Base-by-base conservation (phyloP, 2,888 invertebrate genomes). In the Drosophila macrospina region DNA sequence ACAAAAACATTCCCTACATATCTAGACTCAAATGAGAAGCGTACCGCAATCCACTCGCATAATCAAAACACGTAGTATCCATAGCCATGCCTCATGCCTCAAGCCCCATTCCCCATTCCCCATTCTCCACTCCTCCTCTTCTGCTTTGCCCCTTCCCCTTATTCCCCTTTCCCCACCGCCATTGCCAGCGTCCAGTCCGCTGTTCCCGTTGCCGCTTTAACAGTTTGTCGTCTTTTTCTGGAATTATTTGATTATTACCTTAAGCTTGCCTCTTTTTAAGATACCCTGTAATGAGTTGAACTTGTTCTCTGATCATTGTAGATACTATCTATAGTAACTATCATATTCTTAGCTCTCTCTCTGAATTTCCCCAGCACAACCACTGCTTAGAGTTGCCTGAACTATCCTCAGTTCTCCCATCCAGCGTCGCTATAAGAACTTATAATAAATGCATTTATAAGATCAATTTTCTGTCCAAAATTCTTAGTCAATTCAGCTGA, bases 41-140 rank as follows among this genome's bases (percentile, higher is more conserved):
- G 28, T 36, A 52, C 59, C 62, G 48, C 62, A 64, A 75, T 44
- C 55, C 64, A 83, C 61, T 82, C 72, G 65, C 47, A 65, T 50
- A 88, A 74, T 88, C 86, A 59, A 50, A 74, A 64, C 88, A 87
- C 88, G 82, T 82, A 85, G 67, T 48, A 45, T 47, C 37, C 30
- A 39, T 28, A 32, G 16, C 37, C 41, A 28, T 30, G 30, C 51
- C 13, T 51, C 41, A 20, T 2, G 15, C 44, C 44, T 10, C 45
- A 8, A 7, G 0, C 34, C 37, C 1, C 36, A 32, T 13, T 4
- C 16, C 13, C 37, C 8, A 20, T 37, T 1, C n/a, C 16, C 15
- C 34, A 32, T 7, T n/a, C 47, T 42, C 11, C 42, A 7, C n/a
- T n/a, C n/a, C n/a, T n/a, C n/a, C n/a, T n/a, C n/a, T n/a, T n/a